Evolutionary conservation across 64 coral and sea anemone genomes (phyloP).

Genomic region (Pocillopora verrucosa): DNA sequence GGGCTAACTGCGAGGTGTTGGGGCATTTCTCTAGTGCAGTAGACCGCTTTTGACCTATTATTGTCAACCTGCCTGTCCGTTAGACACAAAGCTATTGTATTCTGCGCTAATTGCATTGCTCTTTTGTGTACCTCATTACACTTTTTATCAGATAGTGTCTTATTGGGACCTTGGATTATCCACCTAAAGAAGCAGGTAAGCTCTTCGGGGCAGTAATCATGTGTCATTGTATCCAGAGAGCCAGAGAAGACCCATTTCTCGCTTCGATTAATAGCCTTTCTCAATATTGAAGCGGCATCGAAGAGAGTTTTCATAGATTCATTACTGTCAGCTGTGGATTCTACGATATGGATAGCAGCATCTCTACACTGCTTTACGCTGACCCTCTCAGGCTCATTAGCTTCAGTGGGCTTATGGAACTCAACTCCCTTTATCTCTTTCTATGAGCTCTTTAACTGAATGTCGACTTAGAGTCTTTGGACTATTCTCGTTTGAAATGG

Average conservation of each 20-base stretch:
- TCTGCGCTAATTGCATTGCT: constrained; percentile 31
- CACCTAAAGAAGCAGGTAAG: constrained; percentile 62
- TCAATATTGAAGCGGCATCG: constrained; percentile 45
- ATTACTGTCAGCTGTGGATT: constrained; percentile 11
- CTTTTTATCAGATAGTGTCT: constrained; percentile 40
- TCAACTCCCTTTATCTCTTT: constrained; percentile 48
- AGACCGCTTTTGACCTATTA: constrained; percentile 39
- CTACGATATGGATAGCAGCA: background rate
- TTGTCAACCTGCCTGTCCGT: constrained; percentile 46
- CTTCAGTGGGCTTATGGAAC: constrained; percentile 52
- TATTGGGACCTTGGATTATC: constrained; percentile 56
- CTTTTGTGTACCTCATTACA: constrained; percentile 26
- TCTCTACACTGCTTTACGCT: constrained; percentile 57
- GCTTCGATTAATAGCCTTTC: constrained; percentile 53
- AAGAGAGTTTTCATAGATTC: constrained; percentile 42
- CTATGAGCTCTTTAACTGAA: constrained; percentile 53
- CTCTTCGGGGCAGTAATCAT: constrained; percentile 48
- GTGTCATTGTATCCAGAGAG: constrained; percentile 25
- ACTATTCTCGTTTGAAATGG: background rate
- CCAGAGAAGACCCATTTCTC: constrained; percentile 48
- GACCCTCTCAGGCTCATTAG: constrained; percentile 60
- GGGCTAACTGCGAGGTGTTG: constrained; percentile 44
- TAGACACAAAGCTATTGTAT: constrained; percentile 31
- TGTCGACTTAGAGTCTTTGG: too few species aligned
- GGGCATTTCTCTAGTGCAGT: constrained; percentile 46